These are phyloP conservation scores for Lophotis ruficrista DNA, from an alignment of 2,113 vertebrate genomes.

Conservation along the genomic window DNA sequence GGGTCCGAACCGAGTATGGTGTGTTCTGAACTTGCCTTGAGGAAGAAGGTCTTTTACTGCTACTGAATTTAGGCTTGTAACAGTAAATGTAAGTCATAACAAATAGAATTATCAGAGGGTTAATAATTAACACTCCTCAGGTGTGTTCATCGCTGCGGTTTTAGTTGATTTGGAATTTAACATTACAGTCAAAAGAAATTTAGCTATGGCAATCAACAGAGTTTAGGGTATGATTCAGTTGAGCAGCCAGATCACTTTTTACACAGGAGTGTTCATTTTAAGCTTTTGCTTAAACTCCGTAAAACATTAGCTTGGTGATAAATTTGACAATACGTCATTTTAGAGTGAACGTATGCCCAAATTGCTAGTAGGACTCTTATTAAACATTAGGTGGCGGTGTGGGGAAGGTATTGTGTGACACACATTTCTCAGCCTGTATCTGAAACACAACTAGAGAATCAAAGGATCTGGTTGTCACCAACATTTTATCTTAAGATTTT, in stretches of 20 bases:
- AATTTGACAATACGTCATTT: background rate
- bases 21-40: background rate
- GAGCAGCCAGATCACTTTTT: background rate
- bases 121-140: background rate
- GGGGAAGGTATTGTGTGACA: background rate
- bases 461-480: background rate
- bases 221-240: background rate
- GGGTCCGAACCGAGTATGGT: background rate
- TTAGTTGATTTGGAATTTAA: background rate
- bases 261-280: background rate
- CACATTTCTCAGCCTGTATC: background rate
- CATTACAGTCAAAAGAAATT: background rate
- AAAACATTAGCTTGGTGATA: background rate
- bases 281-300: background rate
- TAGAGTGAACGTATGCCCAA: background rate
- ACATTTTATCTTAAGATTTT: background rate
- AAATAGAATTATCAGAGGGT: background rate
- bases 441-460: background rate
- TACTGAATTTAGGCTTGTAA: background rate
- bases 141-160: background rate
- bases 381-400: slow-evolving; percentile 30
- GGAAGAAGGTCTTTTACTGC: background rate
- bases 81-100: background rate
- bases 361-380: background rate
- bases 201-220: background rate